phyloP scores from a whole-genome alignment of 2,113 vertebrate species.

The Donacobius atricapilla region DNA sequence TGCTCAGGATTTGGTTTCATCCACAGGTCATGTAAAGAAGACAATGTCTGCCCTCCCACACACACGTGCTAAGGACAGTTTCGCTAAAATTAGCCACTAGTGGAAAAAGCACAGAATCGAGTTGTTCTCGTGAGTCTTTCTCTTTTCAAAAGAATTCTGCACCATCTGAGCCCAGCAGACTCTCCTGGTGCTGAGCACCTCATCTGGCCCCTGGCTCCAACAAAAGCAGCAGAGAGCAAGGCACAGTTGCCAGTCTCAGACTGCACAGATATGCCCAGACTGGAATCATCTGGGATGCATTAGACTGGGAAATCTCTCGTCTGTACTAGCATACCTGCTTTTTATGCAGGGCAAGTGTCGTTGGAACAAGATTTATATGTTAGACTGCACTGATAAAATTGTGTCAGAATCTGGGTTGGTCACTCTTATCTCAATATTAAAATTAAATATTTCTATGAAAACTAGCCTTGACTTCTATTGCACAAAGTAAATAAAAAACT shows the following conservation, averaged over 20 bases:
- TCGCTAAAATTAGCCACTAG: background rate
- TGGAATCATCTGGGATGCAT: slow-evolving; percentile 1
- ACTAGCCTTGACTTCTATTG: slow-evolving; percentile 10
- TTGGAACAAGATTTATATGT: background rate
- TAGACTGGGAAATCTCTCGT: background rate
- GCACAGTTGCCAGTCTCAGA: background rate
- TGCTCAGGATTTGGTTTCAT: background rate
- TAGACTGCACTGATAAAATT: background rate
- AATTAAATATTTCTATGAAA: slow-evolving; percentile 18
- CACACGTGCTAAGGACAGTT: background rate
- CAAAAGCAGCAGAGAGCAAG: background rate
- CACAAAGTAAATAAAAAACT: slow-evolving; percentile 34
- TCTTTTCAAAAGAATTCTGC: background rate
- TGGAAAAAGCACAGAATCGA: background rate
- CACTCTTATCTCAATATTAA: slow-evolving; percentile 30
- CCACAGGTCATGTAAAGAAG: background rate
- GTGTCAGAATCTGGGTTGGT: slow-evolving; percentile 24
- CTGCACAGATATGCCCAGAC: background rate
- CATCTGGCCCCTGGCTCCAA: background rate
- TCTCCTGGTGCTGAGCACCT: background rate
- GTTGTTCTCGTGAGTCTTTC: background rate
- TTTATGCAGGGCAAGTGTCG: background rate
- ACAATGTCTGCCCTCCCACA: background rate
- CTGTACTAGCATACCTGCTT: background rate
- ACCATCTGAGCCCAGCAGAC: background rate